These are phyloP conservation scores for Microcebus tavaratra DNA, from an alignment of 2,113 vertebrate species.

Conservation along the genomic window DNA sequence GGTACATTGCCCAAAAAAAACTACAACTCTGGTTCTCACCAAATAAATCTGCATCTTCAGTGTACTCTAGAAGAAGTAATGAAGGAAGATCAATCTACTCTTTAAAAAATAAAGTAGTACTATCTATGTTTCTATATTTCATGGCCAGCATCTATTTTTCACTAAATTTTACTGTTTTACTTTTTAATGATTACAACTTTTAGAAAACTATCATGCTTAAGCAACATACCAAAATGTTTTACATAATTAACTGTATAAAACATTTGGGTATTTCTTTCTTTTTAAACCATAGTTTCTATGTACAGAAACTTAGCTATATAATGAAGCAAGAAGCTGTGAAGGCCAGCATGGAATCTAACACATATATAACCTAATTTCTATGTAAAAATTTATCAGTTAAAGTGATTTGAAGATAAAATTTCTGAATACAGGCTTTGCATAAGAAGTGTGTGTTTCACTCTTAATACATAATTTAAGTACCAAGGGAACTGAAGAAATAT, in stretches of 20 bases:
- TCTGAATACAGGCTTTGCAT: conserved; percentile 43
- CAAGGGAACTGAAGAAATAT: neutral
- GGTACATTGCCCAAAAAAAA: neutral
- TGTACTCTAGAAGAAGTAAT: neutral
- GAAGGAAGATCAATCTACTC: neutral
- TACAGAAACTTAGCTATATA: neutral
- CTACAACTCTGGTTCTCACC: neutral
- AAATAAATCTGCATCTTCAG: neutral
- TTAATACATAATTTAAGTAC: conserved; percentile 50
- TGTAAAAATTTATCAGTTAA: neutral
- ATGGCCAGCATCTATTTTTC: neutral
- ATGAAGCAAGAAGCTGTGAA: neutral
- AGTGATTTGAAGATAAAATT: conserved; percentile 51
- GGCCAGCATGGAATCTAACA: neutral
- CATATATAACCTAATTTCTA: neutral
- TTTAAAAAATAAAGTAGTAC: neutral
- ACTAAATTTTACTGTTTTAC: neutral
- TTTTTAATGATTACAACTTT: neutral
- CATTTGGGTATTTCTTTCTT: conserved; percentile 1
- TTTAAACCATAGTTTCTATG: neutral
- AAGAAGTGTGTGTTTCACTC: neutral
- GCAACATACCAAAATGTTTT: neutral
- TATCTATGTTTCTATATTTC: neutral
- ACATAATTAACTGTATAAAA: conserved; percentile 26
- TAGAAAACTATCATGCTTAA: neutral